Base-by-base conservation (phyloP, 2,113 vertebrate genomes). In the Pollimyrus isidori region DNA sequence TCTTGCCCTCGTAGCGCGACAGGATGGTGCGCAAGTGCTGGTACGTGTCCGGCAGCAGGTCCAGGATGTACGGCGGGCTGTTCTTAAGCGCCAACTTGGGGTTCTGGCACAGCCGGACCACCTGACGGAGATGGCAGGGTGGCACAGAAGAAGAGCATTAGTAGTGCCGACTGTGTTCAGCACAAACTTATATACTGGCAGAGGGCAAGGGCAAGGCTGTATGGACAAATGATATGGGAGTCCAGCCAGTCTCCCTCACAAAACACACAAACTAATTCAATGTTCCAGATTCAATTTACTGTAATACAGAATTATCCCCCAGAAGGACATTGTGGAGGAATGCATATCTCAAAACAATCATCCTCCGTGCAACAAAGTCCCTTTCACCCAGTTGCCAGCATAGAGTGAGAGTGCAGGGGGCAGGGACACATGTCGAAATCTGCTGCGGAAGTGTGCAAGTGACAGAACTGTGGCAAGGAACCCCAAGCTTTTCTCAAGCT, bases 11-110 rank as follows among this genome's bases (percentile, higher is more conserved):
- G 0, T 99, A 99, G 94, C 98, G 97, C 0, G 97, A 96, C 90
- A 99, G 95, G 93, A 99, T 96, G 92, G 97, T 97, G 42, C 98
- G 97, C 21, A 99, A 97, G 92, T 99, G 98, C 95, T 99, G 98
- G 94, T 99, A 99, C 87, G 98, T 99, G 92, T 99, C 98, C 9
- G 98, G 98, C 23, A 99, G 96, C 92, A 99, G 95, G 92, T 99
- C 98, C 88, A 99, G 95, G 94, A 99, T 99, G 92, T 99, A 99
- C 26, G 98, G 98, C 26, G 98, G 98, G 94, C 98, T 99, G 96
- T 99, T 99, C 95, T 99, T 99, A 91, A 99, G 90, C 0, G 98
- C 98, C 95, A 99, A 91, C 85, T 99, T 99, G 87, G 98, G 97
- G 93, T 99, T 99, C 95, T 99, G 98, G 92, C 98, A 99, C 90